Base-by-base conservation (phyloP, 2,888 invertebrate genomes). In the Mythimna vitellina region DNA sequence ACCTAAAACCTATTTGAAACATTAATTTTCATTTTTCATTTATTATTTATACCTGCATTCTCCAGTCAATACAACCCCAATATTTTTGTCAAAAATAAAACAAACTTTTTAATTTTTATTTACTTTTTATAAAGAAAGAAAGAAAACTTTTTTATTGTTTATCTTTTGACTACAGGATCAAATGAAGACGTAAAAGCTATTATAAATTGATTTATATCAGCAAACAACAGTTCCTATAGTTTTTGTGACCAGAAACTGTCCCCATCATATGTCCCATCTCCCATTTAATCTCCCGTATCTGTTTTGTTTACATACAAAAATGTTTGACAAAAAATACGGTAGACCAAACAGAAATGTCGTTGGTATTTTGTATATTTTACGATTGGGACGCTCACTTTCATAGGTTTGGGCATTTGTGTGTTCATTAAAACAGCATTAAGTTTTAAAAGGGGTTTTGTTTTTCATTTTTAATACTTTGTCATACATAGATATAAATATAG, bases 141-240 rank as follows among this genome's bases (percentile, higher is more conserved):
- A n/a, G n/a, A n/a, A n/a, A n/a, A n/a, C n/a, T n/a, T n/a, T n/a
- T n/a, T n/a, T n/a, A n/a, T n/a, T n/a, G 29, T 29, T 29, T 29
- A 29, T 29, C 3, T 29, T 29, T 29, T 29, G 29, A 29, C 29
- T 29, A 29, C 29, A 29, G 64, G 29, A 73, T 61, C 63, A 65
- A 78, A 78, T 78, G 35, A 64, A 73, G 71, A 63, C 70, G 61
- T 54, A 66, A 75, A 76, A 61, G 53, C 69, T 51, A 64, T 71
- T 60, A 46, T n/a, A 17, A 64, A 64, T 68, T 82, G 83, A 85
- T 81, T 83, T 83, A 88, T 84, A 76, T 69, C 67, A 81, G 83
- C 86, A 87, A 88, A 88, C 83, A 88, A 58, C 32, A 76, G 67
- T 69, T 75, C 66, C 64, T 62, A 73, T 67, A 62, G 67, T 78